A percentile compares a stretch with the other conserved stretches of the same genome.
Conservation (phyloP, 2,113 vertebrate genomes). For the Pyxicephalus adspersus region DNA sequence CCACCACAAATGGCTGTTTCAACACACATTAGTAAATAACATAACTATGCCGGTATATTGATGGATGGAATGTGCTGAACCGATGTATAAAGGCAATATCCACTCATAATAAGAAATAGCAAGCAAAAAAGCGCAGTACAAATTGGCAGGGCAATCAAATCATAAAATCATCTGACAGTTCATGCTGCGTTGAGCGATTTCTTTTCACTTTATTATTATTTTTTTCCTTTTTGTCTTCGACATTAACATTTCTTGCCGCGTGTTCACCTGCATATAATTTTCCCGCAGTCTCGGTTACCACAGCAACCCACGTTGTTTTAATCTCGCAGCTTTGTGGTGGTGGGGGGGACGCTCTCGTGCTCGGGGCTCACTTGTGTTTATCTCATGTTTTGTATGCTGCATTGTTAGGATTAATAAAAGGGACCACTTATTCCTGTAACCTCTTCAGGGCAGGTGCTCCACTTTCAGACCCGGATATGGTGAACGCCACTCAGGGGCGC, state of each 20-base stretch:
- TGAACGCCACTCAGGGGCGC: neutral
- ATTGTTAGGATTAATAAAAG: conserved; percentile 32
- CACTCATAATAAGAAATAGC: neutral
- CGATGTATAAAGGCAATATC: too few relatives aligned
- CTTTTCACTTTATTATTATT: neutral
- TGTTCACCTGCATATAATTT: conserved; percentile 16
- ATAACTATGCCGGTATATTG: too few relatives aligned
- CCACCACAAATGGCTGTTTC: too few relatives aligned
- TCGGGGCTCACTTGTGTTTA: neutral
- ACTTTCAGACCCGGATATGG: neutral
- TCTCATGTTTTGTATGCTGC: conserved; percentile 2
- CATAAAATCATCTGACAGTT: neutral
- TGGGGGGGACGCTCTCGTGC: neutral
- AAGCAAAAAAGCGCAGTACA: neutral
- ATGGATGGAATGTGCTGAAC: too few relatives aligned
- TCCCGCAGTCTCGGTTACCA: conserved; percentile 7
- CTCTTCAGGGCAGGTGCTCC: neutral
- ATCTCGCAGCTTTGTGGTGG: conserved; percentile 14
- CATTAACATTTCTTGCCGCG: conserved; percentile 37
- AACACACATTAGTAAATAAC: too few relatives aligned
- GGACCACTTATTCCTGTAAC: conserved; percentile 12
- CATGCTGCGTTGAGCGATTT: neutral
- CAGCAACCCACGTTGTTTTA: conserved; percentile 31
- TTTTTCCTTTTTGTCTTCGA: neutral
- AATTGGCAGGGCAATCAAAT: neutral